phyloP scores from a whole-genome alignment of 1,140 invertebrate genomes.

The Thaumatotibia leucotreta region DNA sequence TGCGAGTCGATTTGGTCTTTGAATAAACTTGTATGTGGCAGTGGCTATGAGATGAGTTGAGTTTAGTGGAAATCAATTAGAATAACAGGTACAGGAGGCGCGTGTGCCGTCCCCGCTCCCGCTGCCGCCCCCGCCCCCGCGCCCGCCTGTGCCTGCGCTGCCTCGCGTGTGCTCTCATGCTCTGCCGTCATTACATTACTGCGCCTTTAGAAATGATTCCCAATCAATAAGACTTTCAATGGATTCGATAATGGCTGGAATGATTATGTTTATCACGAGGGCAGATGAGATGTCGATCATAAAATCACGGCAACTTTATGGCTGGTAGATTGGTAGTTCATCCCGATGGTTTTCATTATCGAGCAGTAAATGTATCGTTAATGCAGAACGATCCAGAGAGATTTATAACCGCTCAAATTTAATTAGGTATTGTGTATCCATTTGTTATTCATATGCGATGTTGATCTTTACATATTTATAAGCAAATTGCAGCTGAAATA shows the following conservation, averaged over 20 bases:
- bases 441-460: too few species aligned
- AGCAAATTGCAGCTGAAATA: too few species aligned
- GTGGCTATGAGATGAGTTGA: background rate
- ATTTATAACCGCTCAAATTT: background rate
- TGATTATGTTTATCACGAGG: constrained; percentile 2
- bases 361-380: background rate
- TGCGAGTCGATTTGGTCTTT: constrained; percentile 1
- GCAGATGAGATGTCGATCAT: constrained; percentile 7
- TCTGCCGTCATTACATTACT: too few species aligned
- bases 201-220: constrained; percentile 8
- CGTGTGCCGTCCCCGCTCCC: background rate
- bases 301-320: background rate
- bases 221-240: constrained; percentile 5
- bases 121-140: background rate
- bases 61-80: constrained; percentile 14
- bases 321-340: background rate
- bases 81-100: constrained; percentile 2
- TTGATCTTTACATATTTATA: too few species aligned
- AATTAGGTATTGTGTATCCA: too few species aligned
- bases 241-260: background rate
- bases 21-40: constrained; percentile 2
- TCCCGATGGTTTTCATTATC: background rate
- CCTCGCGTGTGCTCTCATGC: too few species aligned
- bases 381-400: background rate
- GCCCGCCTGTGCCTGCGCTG: background rate